Evolutionary conservation across 2,113 vertebrate species (phyloP).

Genomic region (Aix galericulata): DNA sequence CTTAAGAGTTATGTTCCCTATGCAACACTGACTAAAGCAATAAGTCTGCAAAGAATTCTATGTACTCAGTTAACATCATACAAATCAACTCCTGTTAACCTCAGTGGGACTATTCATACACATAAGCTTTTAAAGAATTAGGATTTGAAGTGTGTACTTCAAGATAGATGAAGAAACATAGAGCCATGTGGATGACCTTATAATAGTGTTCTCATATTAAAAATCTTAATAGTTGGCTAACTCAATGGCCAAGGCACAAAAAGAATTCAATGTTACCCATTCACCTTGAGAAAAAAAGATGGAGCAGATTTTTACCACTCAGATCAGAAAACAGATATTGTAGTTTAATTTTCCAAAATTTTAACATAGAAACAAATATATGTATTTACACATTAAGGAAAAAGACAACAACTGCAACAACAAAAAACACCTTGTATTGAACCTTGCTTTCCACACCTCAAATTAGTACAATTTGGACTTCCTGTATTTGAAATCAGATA

Average conservation of each 20-base stretch:
- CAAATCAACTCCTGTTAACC: not conserved
- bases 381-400: not conserved
- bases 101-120: not conserved
- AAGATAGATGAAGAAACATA: not conserved
- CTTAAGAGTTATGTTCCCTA: not conserved
- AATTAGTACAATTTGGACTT: not conserved
- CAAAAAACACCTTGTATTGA: not conserved
- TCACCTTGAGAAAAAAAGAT: not conserved
- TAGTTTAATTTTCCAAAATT: not conserved
- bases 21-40: not conserved
- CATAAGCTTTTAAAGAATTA: not conserved
- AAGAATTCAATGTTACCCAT: not conserved
- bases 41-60: not conserved
- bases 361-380: not conserved
- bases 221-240: not conserved
- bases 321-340: not conserved
- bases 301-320: not conserved
- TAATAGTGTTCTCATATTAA: not conserved
- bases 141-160: not conserved
- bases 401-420: not conserved
- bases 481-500: not conserved
- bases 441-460: not conserved
- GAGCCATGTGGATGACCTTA: accelerated
- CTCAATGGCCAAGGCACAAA: not conserved
- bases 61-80: not conserved